Percentiles rank a stretch among this genome's conserved stretches.
These are phyloP conservation scores for Vulpes vulpes DNA, from an alignment of 2,113 vertebrate species.

Conservation along the genomic window DNA sequence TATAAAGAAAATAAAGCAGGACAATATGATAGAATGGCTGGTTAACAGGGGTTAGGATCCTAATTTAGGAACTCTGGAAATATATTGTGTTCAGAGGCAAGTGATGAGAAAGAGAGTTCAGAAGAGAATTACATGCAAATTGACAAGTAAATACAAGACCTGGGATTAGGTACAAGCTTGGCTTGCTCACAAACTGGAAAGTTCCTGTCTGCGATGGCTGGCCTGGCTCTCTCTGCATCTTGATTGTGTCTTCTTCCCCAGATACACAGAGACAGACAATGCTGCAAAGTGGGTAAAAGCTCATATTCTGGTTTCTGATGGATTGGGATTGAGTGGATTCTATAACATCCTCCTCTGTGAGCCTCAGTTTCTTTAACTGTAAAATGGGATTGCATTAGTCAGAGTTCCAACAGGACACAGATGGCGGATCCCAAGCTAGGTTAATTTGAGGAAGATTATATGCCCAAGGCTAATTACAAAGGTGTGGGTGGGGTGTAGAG, in stretches of 20 bases:
- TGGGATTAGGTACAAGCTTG: neutral
- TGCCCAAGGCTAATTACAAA: neutral
- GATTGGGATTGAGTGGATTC: neutral
- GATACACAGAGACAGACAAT: accelerated
- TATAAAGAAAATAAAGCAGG: neutral
- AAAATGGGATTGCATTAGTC: neutral
- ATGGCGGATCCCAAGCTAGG: too few relatives aligned
- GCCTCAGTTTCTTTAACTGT: neutral
- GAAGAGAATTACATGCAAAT: neutral
- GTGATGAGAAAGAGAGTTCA: neutral
- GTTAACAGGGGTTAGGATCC: too few relatives aligned
- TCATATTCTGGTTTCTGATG: neutral
- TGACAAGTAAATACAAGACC: neutral
- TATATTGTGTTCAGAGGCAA: neutral
- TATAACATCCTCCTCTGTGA: neutral
- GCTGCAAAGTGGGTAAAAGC: neutral
- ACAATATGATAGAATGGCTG: neutral
- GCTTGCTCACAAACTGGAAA: neutral
- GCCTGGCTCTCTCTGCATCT: neutral
- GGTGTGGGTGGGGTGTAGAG: neutral
- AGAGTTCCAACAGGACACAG: neutral
- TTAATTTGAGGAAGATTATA: neutral
- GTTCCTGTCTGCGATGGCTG: too few relatives aligned
- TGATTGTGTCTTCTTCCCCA: neutral
- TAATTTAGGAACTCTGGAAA: neutral